Conservation (phyloP, 2,888 invertebrate genomes). For the Rosalia funebris region DNA sequence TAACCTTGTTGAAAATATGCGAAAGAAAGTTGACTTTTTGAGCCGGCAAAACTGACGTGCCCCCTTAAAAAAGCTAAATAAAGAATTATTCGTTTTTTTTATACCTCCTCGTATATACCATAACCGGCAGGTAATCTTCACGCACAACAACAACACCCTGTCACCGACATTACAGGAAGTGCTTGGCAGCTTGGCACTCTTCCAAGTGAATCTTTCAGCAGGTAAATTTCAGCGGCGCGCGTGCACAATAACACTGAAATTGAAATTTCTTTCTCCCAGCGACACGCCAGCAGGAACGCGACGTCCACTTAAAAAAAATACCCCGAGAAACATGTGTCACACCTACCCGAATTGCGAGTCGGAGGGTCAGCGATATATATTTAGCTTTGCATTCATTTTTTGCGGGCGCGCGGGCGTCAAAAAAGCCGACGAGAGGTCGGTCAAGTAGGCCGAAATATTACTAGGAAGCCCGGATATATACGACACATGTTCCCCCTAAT, state of each 20-base stretch:
- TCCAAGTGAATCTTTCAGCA: slow-evolving; percentile 17
- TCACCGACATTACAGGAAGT: slow-evolving; percentile 12
- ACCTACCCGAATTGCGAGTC: not conserved
- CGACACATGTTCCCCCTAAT: too few relatives aligned
- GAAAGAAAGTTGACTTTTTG: too few relatives aligned
- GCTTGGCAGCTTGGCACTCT: slow-evolving; percentile 12
- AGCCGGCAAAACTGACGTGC: too few relatives aligned
- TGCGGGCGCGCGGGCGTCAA: not conserved
- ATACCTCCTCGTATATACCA: too few relatives aligned
- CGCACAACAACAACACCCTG: slow-evolving; percentile 1
- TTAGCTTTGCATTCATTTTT: not conserved
- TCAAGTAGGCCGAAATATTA: not conserved
- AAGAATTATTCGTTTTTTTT: too few relatives aligned
- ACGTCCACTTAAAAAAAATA: slow-evolving; percentile 1
- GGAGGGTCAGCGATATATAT: not conserved
- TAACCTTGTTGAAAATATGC: too few relatives aligned
- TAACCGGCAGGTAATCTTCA: too few relatives aligned
- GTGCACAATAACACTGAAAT: slow-evolving; percentile 21
- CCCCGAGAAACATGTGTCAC: not conserved
- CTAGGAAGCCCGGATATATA: not conserved
- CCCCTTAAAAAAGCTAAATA: too few relatives aligned
- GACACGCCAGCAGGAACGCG: not conserved
- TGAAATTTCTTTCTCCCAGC: slow-evolving; percentile 9
- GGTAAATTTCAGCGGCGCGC: slow-evolving; percentile 12
- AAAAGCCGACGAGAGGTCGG: not conserved